These are phyloP conservation scores for Elmis aenea DNA, from an alignment of 2,888 invertebrate genomes.

Conservation along the genomic window DNA sequence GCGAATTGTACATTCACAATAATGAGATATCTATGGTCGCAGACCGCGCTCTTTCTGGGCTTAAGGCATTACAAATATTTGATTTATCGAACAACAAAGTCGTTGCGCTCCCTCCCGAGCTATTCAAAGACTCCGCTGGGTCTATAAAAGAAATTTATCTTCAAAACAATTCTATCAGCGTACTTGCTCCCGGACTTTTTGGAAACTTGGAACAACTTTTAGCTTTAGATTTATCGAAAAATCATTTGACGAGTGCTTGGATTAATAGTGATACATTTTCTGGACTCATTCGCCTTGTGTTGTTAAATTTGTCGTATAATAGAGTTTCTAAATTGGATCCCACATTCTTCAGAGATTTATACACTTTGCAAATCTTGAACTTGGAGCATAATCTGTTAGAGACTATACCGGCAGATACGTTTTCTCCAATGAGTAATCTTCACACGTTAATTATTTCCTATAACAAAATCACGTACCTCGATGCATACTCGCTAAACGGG, in stretches of 20 bases:
- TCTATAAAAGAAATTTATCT: conserved; percentile 84
- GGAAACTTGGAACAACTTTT: conserved; percentile 78
- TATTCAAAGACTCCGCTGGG: conserved; percentile 74
- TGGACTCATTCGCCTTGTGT: conserved; percentile 81
- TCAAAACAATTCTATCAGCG: conserved; percentile 86
- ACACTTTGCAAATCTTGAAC: conserved; percentile 80
- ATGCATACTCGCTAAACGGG: conserved; percentile 82
- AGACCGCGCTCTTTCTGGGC: conserved; percentile 74
- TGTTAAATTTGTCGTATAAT: conserved; percentile 82
- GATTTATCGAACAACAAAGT: conserved; percentile 89
- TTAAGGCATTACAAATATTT: conserved; percentile 76
- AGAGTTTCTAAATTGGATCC: conserved; percentile 75
- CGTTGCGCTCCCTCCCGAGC: conserved; percentile 77
- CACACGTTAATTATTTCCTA: conserved; percentile 83
- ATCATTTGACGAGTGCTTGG: conserved; percentile 83
- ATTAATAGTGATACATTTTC: conserved; percentile 80
- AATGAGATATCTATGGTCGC: conserved; percentile 87
- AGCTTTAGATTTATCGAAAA: conserved; percentile 78
- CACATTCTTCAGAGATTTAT: conserved; percentile 78
- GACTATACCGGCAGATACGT: conserved; percentile 80
- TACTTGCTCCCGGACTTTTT: conserved; percentile 78
- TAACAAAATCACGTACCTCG: conserved; percentile 79
- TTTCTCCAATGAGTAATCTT: conserved; percentile 86
- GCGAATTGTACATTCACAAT: conserved; percentile 76
- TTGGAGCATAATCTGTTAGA: conserved; percentile 80